Conservation (phyloP, 2,113 vertebrate genomes). For the Limanda limanda region DNA sequence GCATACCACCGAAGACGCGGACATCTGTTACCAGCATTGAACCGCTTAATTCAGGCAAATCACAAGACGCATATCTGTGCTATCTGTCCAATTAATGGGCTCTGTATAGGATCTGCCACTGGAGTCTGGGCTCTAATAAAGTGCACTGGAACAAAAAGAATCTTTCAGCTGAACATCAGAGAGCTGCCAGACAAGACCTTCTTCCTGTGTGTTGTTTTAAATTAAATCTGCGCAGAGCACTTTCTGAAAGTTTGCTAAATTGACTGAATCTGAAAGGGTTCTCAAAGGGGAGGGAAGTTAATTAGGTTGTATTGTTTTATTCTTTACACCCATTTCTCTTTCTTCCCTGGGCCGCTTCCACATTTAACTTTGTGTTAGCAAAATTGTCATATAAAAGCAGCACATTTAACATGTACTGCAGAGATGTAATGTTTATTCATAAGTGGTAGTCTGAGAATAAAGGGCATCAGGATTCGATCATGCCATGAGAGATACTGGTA, state of each 20-base stretch:
- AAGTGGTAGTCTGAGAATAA: slow-evolving; percentile 22
- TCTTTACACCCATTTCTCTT: slow-evolving; percentile 43
- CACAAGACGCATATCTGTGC: slow-evolving; percentile 50
- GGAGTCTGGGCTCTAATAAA: slow-evolving; percentile 73
- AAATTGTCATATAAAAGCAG: slow-evolving; percentile 25
- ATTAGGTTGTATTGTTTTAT: slow-evolving; percentile 54
- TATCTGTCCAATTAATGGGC: slow-evolving; percentile 62
- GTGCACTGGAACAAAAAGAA: slow-evolving; percentile 58
- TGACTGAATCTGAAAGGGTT: slow-evolving; percentile 59
- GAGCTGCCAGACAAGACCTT: slow-evolving; percentile 41
- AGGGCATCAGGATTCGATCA: slow-evolving; percentile 9
- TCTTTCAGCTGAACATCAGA: slow-evolving; percentile 57
- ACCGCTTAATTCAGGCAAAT: slow-evolving; percentile 48
- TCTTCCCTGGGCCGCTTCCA: not conserved
- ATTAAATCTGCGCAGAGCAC: slow-evolving; percentile 41
- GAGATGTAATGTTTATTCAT: slow-evolving; percentile 26
- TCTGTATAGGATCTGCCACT: slow-evolving; percentile 54
- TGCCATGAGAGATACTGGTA: not conserved
- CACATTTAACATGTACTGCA: slow-evolving; percentile 6
- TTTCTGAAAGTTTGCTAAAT: slow-evolving; percentile 67
- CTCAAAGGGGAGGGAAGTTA: slow-evolving; percentile 53
- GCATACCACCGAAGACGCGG: slow-evolving; percentile 11
- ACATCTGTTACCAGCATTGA: slow-evolving; percentile 58
- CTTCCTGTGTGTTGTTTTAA: slow-evolving; percentile 44
- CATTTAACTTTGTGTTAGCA: slow-evolving; percentile 26